These are phyloP conservation scores for Eleutherodactylus coqui DNA, from an alignment of 2,797 vertebrate species.

Conservation along the genomic window DNA sequence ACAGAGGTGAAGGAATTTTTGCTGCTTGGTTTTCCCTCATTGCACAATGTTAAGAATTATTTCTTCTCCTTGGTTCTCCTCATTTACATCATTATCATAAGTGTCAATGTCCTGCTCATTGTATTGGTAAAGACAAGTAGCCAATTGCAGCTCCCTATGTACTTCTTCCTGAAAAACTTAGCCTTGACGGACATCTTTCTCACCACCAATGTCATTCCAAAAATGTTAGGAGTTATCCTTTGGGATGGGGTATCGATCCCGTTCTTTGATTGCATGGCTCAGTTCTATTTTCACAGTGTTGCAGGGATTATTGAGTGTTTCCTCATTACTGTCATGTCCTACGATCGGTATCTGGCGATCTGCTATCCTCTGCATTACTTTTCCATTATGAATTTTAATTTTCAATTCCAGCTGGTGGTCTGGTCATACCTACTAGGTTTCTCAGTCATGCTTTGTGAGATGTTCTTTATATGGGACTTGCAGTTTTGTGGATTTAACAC, in stretches of 20 bases:
- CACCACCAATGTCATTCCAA: slow-evolving; percentile 52
- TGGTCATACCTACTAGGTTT: slow-evolving; percentile 34
- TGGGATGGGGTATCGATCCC: slow-evolving; percentile 26
- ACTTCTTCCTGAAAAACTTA: slow-evolving; percentile 30
- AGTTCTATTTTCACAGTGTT: slow-evolving; percentile 57
- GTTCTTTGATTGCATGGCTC: slow-evolving; percentile 42
- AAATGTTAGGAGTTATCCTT: slow-evolving; percentile 32
- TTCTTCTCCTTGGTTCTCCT: slow-evolving; percentile 36
- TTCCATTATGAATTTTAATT: slow-evolving; percentile 20
- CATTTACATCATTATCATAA: slow-evolving; percentile 18
- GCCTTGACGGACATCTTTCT: slow-evolving; percentile 57
- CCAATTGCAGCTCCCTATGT: slow-evolving; percentile 32
- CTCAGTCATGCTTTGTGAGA: neutral
- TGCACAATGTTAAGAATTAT: neutral
- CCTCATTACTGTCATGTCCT: slow-evolving; percentile 49
- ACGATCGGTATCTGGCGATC: slow-evolving; percentile 43
- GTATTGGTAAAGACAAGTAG: neutral
- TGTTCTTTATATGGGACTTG: neutral
- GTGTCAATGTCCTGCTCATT: slow-evolving; percentile 48
- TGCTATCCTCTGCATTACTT: neutral
- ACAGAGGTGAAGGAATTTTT: neutral
- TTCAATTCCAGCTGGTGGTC: neutral
- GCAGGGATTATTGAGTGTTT: slow-evolving; percentile 43
- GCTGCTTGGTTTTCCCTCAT: neutral
- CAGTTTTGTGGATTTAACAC: neutral